Evolutionary conservation across 2,797 vertebrate species (phyloP), one percentile per base, ranked within the genome.

Genomic region (Poecilia wingei): DNA sequence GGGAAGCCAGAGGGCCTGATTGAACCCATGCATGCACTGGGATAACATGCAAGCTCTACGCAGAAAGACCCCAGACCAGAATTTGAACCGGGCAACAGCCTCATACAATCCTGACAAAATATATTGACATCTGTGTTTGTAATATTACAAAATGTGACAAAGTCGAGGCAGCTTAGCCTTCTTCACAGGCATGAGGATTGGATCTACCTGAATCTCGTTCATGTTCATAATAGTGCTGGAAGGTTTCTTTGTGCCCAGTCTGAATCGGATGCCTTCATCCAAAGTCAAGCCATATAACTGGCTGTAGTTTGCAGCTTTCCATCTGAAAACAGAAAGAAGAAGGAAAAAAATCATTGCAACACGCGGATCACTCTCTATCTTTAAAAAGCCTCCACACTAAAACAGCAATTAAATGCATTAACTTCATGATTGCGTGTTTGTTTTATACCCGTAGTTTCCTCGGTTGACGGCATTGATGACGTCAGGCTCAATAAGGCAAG

Each of bases 221-320:
- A 99, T 99, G 94, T 96, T 98, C 97, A 98, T 96, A 77, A 98
- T 95, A 0, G 96, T 96, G 79, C 95, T 93, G 53, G 98, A 96
- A 0, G 98, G 98, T 6, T 95, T 95, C 86, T 95, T 94, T 13
- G 98, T 99, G 72, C 98, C 98, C 91, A 99, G 94, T 16, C 98
- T 96, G 92, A 95, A 95, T 18, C 92, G 96, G 85, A 99, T 95
- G 69, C 98, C 98, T 1, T 98, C 97, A 16, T 98, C 97, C 80
- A 99, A 94, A 0, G 93, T 96, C 98, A 99, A 97, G n/a, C 97
- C 98, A 90, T 97, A 97, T 49, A 99, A 94, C 84, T 97, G 96
- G 86, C 96, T 99, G 94, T 99, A 97, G 94, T 99, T 99, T 13
- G 95, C 87, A 8, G 98, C 98, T 88, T 83, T 96, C 98, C 98